These are phyloP conservation scores for Catostomus latipinnis DNA, from an alignment of 2,797 vertebrate species.

Conservation along the genomic window DNA sequence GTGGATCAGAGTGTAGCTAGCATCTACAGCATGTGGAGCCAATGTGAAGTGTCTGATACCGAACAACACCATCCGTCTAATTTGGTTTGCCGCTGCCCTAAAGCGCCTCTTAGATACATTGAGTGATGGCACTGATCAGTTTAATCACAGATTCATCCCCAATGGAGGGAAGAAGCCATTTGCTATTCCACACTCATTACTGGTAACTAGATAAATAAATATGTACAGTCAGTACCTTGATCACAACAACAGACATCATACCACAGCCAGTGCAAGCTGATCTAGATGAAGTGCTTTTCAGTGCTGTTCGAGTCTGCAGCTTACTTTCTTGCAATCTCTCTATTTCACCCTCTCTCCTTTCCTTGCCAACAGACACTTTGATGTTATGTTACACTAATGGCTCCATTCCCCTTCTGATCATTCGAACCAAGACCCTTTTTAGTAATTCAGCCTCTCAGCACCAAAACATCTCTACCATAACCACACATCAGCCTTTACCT, in stretches of 20 bases:
- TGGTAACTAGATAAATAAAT: conserved; percentile 58
- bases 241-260: conserved; percentile 56
- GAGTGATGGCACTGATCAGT: conserved; percentile 61
- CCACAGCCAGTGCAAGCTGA: conserved; percentile 33
- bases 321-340: conserved; percentile 49
- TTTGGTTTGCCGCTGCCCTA: conserved; percentile 58
- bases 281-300: conserved; percentile 56
- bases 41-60: conserved; percentile 35
- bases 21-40: conserved; percentile 11
- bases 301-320: conserved; percentile 50
- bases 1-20: conserved; percentile 39
- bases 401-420: conserved; percentile 41
- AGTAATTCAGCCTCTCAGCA: conserved; percentile 47
- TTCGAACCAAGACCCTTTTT: conserved; percentile 44
- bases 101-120: conserved; percentile 51
- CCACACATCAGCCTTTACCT: conserved; percentile 27
- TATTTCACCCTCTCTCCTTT: conserved; percentile 4
- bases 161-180: conserved; percentile 42
- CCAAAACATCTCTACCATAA: conserved; percentile 50
- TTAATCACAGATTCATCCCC: conserved; percentile 58
- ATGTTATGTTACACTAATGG: conserved; percentile 61
- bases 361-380: conserved; percentile 48
- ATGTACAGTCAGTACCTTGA: conserved; percentile 41
- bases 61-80: conserved; percentile 50
- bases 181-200: conserved; percentile 57